These are phyloP conservation scores for Hucho hucho DNA, from an alignment of 2,113 vertebrate species.

Conservation along the genomic window DNA sequence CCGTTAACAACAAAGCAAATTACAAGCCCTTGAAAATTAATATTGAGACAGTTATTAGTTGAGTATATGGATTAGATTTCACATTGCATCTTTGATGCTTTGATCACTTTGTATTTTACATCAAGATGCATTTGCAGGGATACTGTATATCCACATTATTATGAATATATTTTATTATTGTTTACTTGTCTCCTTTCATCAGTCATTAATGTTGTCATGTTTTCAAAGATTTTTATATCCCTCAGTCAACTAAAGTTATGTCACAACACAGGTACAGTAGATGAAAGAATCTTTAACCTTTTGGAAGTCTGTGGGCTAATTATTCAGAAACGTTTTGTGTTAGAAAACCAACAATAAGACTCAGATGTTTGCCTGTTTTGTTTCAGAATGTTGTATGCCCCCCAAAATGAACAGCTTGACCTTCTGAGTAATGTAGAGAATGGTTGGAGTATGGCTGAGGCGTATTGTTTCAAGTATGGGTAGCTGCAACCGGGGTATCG, in stretches of 20 bases:
- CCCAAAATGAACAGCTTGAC: no score
- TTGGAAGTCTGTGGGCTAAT: background rate
- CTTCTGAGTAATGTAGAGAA: no score
- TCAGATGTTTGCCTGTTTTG: background rate
- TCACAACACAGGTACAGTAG: background rate
- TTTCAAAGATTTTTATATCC: background rate
- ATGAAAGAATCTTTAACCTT: background rate
- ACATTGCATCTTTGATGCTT: no score
- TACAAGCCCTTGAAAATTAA: no score
- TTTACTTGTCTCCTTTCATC: background rate
- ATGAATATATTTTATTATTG: background rate
- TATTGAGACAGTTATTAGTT: no score
- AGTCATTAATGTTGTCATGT: background rate
- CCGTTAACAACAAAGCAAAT: no score
- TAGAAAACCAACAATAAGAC: background rate
- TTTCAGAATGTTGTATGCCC: background rate
- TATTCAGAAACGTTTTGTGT: background rate
- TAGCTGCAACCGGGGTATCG: no score
- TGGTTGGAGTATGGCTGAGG: no score
- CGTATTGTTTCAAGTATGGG: no score
- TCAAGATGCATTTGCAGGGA: background rate
- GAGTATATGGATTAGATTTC: no score
- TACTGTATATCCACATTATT: background rate
- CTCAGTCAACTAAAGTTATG: background rate
- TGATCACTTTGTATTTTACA: no score